phyloP scores from a whole-genome alignment of 2,888 invertebrate species.

The Acleris emargana region DNA sequence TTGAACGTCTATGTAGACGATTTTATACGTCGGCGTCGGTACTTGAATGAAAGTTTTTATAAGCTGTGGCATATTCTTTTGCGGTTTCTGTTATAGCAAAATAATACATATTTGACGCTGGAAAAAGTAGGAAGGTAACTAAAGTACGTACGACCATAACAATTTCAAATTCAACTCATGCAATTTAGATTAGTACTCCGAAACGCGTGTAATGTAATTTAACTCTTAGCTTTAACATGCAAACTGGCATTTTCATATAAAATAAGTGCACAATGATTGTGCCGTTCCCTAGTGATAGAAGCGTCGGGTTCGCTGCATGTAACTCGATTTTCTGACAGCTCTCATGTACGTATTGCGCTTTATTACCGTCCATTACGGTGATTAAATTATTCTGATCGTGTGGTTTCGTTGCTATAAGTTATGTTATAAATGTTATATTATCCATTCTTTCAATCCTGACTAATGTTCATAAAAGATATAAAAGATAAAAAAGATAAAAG shows the following conservation, averaged over 20 bases:
- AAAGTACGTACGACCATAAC: too few species aligned
- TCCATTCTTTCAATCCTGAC: too few species aligned
- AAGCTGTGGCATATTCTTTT: slow-evolving; percentile 7
- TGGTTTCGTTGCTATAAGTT: too few species aligned
- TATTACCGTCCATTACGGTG: neutral
- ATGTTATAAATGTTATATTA: too few species aligned
- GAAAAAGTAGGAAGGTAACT: neutral
- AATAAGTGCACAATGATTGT: slow-evolving; percentile 2
- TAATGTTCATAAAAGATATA: too few species aligned
- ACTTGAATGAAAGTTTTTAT: slow-evolving; percentile 17
- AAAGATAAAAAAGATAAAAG: too few species aligned
- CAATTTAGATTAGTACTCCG: too few species aligned
- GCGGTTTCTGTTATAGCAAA: neutral
- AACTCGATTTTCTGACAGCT: slow-evolving; percentile 11
- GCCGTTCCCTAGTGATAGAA: slow-evolving; percentile 9
- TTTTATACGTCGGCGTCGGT: slow-evolving; percentile 20
- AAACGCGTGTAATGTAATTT: neutral
- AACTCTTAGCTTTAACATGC: neutral
- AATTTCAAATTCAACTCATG: too few species aligned
- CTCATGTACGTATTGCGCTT: slow-evolving; percentile 11
- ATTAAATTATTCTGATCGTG: neutral
- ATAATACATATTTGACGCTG: neutral
- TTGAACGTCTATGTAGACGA: slow-evolving; percentile 26
- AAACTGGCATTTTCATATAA: slow-evolving; percentile 1
- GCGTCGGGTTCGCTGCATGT: slow-evolving; percentile 16